These are phyloP conservation scores for Lamprotornis superbus DNA, from an alignment of 2,113 vertebrate genomes.

Conservation along the genomic window DNA sequence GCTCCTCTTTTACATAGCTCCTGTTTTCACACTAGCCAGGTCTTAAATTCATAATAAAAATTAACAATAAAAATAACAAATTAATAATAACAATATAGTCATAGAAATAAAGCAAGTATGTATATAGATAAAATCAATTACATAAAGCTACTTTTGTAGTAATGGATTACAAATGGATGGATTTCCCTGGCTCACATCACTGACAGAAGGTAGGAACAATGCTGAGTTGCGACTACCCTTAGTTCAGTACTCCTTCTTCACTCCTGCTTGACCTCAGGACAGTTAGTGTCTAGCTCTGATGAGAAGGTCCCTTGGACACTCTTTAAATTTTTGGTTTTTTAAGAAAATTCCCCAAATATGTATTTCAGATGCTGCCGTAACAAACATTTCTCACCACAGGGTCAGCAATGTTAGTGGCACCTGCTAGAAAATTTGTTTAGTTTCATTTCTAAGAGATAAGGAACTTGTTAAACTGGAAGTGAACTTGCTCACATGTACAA, in stretches of 20 bases:
- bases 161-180: background rate
- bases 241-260: background rate
- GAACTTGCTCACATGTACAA: background rate
- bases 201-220: background rate
- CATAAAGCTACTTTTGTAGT: background rate
- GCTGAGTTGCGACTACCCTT: background rate
- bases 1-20: background rate
- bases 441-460: constrained; percentile 18
- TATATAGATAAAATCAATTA: background rate
- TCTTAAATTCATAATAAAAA: background rate
- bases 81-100: background rate
- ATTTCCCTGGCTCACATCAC: background rate
- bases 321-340: background rate
- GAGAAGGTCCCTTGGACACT: background rate
- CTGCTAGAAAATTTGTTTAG: background rate
- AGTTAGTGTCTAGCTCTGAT: background rate
- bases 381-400: background rate
- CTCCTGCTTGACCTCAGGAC: background rate
- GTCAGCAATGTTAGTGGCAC: background rate
- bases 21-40: background rate
- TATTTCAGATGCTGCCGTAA: background rate
- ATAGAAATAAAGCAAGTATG: background rate
- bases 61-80: background rate
- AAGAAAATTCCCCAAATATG: background rate
- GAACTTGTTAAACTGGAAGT: constrained; percentile 14